Conservation (phyloP, 2,797 vertebrate genomes). For the Dallia pectoralis region DNA sequence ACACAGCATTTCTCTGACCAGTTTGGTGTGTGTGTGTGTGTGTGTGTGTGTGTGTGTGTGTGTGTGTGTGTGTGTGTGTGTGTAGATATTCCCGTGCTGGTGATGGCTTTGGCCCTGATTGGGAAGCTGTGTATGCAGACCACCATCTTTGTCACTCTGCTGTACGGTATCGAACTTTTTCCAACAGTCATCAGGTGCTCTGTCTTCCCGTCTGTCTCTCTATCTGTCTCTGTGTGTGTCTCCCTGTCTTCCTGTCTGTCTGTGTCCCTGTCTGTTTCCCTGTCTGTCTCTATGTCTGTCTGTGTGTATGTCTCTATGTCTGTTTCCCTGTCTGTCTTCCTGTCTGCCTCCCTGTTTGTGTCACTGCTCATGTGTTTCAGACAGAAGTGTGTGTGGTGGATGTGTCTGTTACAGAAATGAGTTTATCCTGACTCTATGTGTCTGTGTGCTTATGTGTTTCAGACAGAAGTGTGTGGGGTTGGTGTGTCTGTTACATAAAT, state of each 20-base stretch:
- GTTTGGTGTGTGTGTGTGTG: no score
- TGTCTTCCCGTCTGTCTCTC: neutral
- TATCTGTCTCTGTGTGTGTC: no score
- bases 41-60: slow-evolving; percentile 18
- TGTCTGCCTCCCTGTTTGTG: neutral
- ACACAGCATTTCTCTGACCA: neutral
- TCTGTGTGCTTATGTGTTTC: neutral
- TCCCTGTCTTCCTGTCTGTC: neutral
- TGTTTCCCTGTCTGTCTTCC: neutral
- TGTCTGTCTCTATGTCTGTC: neutral
- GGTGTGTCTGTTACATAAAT: no score
- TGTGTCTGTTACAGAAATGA: neutral
- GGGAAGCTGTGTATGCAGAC: slow-evolving; percentile 74
- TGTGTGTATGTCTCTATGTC: neutral
- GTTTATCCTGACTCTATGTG: no score
- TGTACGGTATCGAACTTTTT: slow-evolving; percentile 75
- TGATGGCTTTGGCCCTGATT: slow-evolving; percentile 69
- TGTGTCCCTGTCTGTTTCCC: neutral
- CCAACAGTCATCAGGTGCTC: slow-evolving; percentile 69
- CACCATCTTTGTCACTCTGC: slow-evolving; percentile 58
- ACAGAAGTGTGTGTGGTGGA: no score
- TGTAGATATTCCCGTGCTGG: slow-evolving; percentile 49
- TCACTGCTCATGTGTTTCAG: neutral
- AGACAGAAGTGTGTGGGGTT: no score
- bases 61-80: slow-evolving; percentile 23